Conservation (phyloP, 2,113 vertebrate genomes). For the Coreoperca whiteheadi region DNA sequence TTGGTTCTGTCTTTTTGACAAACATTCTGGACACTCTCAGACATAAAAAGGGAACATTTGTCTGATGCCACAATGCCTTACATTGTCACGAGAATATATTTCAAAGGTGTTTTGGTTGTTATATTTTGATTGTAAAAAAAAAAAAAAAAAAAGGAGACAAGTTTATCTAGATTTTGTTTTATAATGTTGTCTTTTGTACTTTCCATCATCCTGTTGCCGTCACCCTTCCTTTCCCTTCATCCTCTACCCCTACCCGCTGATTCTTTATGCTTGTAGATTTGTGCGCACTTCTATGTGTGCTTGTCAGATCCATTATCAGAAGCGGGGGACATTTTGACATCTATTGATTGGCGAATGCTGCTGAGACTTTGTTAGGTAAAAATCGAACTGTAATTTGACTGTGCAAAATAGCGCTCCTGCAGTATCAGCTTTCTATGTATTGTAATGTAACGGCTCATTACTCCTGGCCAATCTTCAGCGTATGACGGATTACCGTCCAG, state of each 20-base stretch:
- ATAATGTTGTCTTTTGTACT: slow-evolving; percentile 8
- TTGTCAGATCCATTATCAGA: slow-evolving; percentile 60
- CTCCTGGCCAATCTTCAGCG: slow-evolving; percentile 46
- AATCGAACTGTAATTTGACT: slow-evolving; percentile 66
- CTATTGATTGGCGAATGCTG: slow-evolving; percentile 61
- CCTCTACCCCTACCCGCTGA: neutral
- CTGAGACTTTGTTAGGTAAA: slow-evolving; percentile 66
- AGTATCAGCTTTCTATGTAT: slow-evolving; percentile 57
- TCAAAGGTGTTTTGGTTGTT: slow-evolving; percentile 11
- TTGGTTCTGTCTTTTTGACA: slow-evolving; percentile 37
- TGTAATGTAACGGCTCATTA: slow-evolving; percentile 67
- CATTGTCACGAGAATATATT: slow-evolving; percentile 21
- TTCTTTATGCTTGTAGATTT: slow-evolving; percentile 37
- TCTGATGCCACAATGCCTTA: slow-evolving; percentile 61
- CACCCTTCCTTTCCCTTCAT: neutral
- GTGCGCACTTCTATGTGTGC: slow-evolving; percentile 31
- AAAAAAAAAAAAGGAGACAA: neutral
- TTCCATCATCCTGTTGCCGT: slow-evolving; percentile 23
- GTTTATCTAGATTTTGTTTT: slow-evolving; percentile 11
- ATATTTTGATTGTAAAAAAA: slow-evolving; percentile 43
- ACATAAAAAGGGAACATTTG: slow-evolving; percentile 22
- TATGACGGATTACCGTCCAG: slow-evolving; percentile 49
- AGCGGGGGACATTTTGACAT: slow-evolving; percentile 59
- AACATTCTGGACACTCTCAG: slow-evolving; percentile 20
- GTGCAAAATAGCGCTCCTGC: slow-evolving; percentile 46